These are phyloP conservation scores for Acromyrmex charruanus DNA, from an alignment of 1,140 invertebrate species.

Conservation along the genomic window DNA sequence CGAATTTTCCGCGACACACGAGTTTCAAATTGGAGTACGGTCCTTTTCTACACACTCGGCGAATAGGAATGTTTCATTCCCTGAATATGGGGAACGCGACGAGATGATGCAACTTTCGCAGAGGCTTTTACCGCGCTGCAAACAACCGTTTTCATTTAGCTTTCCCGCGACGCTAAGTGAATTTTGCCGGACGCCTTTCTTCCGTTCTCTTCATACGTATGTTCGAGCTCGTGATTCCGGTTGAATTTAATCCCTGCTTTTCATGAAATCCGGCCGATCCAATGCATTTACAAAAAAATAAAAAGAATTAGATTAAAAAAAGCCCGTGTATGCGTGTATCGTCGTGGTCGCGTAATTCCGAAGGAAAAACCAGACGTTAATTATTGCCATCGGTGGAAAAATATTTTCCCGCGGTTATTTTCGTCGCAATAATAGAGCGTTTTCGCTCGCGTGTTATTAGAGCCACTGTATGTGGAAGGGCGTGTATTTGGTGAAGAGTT, in stretches of 20 bases:
- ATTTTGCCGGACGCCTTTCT: conserved; percentile 55
- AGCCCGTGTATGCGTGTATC: background rate
- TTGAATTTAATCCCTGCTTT: conserved; percentile 51
- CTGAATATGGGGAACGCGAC: conserved; percentile 9
- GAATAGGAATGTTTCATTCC: conserved; percentile 15
- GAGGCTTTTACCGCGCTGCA: conserved; percentile 45
- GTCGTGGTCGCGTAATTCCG: conserved; percentile 5
- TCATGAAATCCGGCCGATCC: conserved; percentile 36
- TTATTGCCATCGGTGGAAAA: conserved; percentile 36
- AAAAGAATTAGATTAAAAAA: background rate
- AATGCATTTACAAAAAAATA: too few species aligned
- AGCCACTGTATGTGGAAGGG: background rate
- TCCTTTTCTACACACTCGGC: conserved; percentile 20
- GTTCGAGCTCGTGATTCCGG: conserved; percentile 12
- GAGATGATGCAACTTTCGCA: conserved; percentile 42
- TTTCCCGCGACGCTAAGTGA: conserved; percentile 55
- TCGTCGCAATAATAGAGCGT: conserved; percentile 23
- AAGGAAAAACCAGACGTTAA: conserved; percentile 33
- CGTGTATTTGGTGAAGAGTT: conserved; percentile 47
- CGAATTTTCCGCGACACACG: conserved; percentile 26
- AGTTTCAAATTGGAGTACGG: conserved; percentile 30
- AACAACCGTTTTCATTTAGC: conserved; percentile 59
- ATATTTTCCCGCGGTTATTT: conserved; percentile 40
- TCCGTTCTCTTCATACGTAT: conserved; percentile 33
- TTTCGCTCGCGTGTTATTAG: conserved; percentile 43